Percentiles rank a stretch among this genome's conserved stretches.
Conservation (phyloP, 2,113 vertebrate genomes). For the Xenopus borealis region DNA sequence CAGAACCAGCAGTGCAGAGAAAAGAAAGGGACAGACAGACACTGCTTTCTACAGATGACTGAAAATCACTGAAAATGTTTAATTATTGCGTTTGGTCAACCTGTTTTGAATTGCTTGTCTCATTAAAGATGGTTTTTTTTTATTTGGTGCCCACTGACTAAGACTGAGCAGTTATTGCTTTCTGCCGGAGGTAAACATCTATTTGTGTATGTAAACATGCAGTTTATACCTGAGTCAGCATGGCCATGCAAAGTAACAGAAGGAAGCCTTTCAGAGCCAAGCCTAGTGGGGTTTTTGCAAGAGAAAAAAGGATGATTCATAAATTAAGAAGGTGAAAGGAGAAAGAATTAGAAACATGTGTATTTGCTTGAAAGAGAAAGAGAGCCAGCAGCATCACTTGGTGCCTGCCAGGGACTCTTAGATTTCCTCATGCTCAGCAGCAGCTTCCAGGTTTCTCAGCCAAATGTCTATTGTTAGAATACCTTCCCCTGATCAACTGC, state of each 20-base stretch:
- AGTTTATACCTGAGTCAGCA: conserved; percentile 14
- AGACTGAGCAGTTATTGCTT: too few relatives aligned
- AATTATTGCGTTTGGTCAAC: too few relatives aligned
- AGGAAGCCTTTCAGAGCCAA: conserved; percentile 18
- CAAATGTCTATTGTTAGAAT: conserved; percentile 42
- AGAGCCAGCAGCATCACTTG: conserved; percentile 1
- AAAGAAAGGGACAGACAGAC: too few relatives aligned
- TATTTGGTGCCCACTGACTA: too few relatives aligned
- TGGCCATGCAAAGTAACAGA: conserved; percentile 16
- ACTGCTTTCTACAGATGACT: too few relatives aligned
- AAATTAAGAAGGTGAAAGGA: conserved; percentile 34
- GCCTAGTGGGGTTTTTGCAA: conserved; percentile 35
- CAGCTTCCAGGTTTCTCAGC: conserved; percentile 20
- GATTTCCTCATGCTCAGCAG: conserved; percentile 29
- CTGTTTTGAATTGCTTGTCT: too few relatives aligned
- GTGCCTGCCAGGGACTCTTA: conserved; percentile 23
- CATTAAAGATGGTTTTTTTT: too few relatives aligned
- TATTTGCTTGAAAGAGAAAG: conserved; percentile 9
- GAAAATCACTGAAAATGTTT: too few relatives aligned
- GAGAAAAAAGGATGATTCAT: conserved; percentile 28
- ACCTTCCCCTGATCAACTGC: neutral
- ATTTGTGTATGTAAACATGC: neutral
- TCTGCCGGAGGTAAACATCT: too few relatives aligned
- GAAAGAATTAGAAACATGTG: conserved; percentile 34
- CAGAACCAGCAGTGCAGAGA: too few relatives aligned